Percentiles rank a stretch among this genome's conserved stretches.
Evolutionary conservation across 2,113 vertebrate species (phyloP).

Genomic region (Tupaia chinensis): DNA sequence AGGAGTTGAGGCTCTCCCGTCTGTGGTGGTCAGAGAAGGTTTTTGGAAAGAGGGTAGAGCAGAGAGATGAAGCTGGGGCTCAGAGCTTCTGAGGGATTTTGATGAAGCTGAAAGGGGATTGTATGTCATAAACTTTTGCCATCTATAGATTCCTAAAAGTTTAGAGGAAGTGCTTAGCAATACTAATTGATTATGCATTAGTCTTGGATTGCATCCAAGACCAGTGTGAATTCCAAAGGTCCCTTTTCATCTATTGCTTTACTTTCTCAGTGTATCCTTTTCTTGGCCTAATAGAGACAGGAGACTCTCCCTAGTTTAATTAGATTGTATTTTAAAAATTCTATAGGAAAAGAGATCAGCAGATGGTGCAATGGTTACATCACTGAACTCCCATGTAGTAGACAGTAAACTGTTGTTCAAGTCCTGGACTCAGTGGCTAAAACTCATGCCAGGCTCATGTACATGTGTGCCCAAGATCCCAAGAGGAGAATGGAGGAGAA

Average conservation of each 20-base stretch:
- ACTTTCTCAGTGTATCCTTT: neutral
- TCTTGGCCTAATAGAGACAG: neutral
- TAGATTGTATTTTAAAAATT: slow-evolving; percentile 20
- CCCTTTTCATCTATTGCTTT: neutral
- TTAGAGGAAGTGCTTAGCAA: neutral
- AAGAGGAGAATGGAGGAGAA: too few species aligned
- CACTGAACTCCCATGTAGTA: too few species aligned
- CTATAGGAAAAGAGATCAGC: neutral
- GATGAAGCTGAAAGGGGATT: neutral
- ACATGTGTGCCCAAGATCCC: too few species aligned
- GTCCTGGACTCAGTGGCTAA: too few species aligned
- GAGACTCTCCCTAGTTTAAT: neutral
- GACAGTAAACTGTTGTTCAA: too few species aligned
- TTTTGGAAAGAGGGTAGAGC: neutral
- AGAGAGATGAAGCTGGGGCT: neutral
- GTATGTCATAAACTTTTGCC: neutral
- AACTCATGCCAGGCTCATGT: too few species aligned
- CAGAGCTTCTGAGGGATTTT: slow-evolving; percentile 11
- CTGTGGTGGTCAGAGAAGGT: neutral
- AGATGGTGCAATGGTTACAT: too few species aligned
- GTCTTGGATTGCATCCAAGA: slow-evolving; percentile 1
- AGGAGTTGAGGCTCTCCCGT: neutral
- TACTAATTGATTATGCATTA: neutral
- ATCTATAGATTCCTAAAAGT: neutral
- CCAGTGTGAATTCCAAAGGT: neutral